Evolutionary conservation across 2,888 invertebrate species (phyloP).

Genomic region (Bruchidius siliquastri): DNA sequence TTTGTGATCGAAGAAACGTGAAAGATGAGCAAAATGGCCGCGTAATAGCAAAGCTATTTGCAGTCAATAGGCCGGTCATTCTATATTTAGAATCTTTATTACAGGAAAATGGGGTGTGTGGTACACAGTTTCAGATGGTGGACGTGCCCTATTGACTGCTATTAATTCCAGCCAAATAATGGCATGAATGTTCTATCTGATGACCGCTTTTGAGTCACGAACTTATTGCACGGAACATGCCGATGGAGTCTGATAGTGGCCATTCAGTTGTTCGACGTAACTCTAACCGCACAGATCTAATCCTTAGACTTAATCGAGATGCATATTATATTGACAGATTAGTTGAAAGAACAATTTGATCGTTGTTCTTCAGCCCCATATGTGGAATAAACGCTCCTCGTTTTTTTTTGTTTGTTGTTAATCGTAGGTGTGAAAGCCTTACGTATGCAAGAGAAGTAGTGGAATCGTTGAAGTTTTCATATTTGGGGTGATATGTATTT

Average conservation of each 20-base stretch:
- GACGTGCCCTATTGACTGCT: neutral
- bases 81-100: neutral
- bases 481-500: too few relatives aligned
- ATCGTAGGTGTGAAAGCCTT: too few relatives aligned
- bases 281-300: neutral
- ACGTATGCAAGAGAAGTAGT: too few relatives aligned
- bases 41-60: slow-evolving; percentile 33
- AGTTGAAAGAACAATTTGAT: too few relatives aligned
- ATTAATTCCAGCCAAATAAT: neutral
- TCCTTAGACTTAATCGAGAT: neutral
- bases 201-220: neutral
- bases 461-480: too few relatives aligned
- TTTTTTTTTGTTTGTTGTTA: too few relatives aligned
- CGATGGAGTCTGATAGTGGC: neutral
- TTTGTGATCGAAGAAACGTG: slow-evolving; percentile 29
- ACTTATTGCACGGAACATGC: neutral
- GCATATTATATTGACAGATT: too few relatives aligned
- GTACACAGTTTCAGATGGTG: neutral
- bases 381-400: too few relatives aligned
- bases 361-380: too few relatives aligned
- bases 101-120: neutral
- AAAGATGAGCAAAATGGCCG: slow-evolving; percentile 31
- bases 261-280: neutral
- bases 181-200: neutral
- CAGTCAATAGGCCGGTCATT: neutral